Percentiles rank a stretch among this genome's conserved stretches.
phyloP scores from a whole-genome alignment of 2,113 vertebrate genomes.

The Apteryx owenii region DNA sequence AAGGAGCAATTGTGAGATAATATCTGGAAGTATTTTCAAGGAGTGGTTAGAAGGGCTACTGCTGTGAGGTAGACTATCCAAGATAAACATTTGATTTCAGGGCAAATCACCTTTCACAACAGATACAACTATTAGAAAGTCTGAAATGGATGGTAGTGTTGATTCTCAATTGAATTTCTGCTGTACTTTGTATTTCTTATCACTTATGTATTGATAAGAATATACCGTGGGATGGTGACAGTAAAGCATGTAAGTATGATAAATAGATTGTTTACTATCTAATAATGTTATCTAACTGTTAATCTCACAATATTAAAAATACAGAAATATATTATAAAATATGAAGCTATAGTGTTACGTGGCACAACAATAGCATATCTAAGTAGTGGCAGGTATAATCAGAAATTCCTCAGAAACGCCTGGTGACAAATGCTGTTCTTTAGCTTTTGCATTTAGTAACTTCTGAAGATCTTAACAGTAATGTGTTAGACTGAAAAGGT shows the following conservation, averaged over 20 bases:
- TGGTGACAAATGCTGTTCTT: background rate
- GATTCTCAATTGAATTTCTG: background rate
- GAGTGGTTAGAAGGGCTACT: background rate
- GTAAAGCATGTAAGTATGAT: constrained; percentile 27
- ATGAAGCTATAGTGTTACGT: background rate
- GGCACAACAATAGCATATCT: background rate
- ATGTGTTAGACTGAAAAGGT: background rate
- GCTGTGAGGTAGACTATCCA: constrained; percentile 36
- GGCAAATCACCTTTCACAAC: constrained; percentile 25
- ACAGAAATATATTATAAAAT: background rate
- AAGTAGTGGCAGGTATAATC: background rate
- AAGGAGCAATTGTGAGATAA: constrained; percentile 8
- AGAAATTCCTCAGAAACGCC: background rate
- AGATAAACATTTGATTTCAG: constrained; percentile 61
- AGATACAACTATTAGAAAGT: constrained; percentile 24
- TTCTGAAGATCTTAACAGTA: background rate
- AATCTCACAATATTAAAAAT: constrained; percentile 6
- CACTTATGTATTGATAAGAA: constrained; percentile 41
- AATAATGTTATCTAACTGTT: constrained; percentile 7
- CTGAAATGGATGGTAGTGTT: background rate
- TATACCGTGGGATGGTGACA: background rate
- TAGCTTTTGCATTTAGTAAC: background rate
- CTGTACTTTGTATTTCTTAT: constrained; percentile 19
- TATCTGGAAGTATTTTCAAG: constrained; percentile 47
- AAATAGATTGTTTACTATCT: constrained; percentile 11